phyloP scores from a whole-genome alignment of 2,113 vertebrate genomes.

The Leptobrachium leishanense region DNA sequence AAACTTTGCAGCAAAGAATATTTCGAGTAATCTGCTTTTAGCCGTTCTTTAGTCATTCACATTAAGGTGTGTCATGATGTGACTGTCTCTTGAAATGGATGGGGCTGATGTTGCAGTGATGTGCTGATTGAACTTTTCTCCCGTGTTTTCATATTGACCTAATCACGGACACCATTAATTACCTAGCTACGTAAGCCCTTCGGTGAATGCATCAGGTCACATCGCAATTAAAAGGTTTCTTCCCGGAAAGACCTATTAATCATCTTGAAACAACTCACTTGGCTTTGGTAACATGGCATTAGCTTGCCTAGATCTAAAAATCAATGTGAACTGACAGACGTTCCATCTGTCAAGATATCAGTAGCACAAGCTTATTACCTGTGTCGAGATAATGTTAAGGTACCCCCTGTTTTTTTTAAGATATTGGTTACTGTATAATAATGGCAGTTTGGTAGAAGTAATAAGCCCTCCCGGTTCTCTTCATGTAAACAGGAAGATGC shows the following conservation, averaged over 20 bases:
- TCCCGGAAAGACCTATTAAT: not conserved
- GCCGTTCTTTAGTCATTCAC: too few relatives aligned
- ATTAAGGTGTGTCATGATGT: too few relatives aligned
- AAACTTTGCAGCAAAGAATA: too few relatives aligned
- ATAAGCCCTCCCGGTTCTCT: not conserved
- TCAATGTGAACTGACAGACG: constrained; percentile 14
- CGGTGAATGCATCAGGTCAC: not conserved
- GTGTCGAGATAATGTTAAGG: constrained; percentile 17
- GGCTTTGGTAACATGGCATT: not conserved
- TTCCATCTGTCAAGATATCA: constrained; percentile 10
- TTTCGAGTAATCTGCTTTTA: too few relatives aligned
- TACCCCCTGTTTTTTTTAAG: constrained; percentile 1
- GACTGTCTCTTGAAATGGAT: too few relatives aligned
- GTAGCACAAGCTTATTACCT: not conserved
- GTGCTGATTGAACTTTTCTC: not conserved
- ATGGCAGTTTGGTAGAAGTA: constrained; percentile 10
- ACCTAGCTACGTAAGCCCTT: not conserved
- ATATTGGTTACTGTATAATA: not conserved
- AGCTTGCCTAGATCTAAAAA: constrained; percentile 5
- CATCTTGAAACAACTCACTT: constrained; percentile 15
- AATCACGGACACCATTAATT: not conserved
- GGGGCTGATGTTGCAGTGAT: too few relatives aligned
- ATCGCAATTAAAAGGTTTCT: not conserved
- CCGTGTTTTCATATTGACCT: not conserved
- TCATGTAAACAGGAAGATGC: too few relatives aligned